phyloP scores from a whole-genome alignment of 2,797 vertebrate species.

The Neoniphon sammara region DNA sequence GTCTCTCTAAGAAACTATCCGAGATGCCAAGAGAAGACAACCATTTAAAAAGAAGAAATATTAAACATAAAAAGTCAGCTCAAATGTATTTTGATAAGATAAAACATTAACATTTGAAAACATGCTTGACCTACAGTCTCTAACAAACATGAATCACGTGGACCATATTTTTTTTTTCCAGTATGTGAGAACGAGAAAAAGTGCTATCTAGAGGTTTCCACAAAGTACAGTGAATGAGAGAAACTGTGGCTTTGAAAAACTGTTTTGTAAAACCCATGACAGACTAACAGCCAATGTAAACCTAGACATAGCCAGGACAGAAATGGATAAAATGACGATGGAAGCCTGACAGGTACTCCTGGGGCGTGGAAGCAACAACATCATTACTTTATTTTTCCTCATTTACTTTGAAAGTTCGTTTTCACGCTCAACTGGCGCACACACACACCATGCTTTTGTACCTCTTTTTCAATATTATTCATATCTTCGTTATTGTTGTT shows the following conservation, averaged over 20 bases:
- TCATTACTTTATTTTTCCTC: conserved; percentile 48
- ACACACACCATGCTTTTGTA: conserved; percentile 39
- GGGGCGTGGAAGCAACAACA: conserved; percentile 48
- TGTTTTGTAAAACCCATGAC: conserved; percentile 62
- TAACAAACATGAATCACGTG: conserved; percentile 69
- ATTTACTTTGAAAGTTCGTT: conserved; percentile 40
- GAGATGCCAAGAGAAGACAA: conserved; percentile 41
- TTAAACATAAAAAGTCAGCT: conserved; percentile 54
- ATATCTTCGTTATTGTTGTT: conserved; percentile 42
- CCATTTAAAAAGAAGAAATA: conserved; percentile 35
- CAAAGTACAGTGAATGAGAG: conserved; percentile 68
- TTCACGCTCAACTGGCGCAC: conserved; percentile 42
- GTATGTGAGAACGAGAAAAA: conserved; percentile 54
- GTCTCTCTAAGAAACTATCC: conserved; percentile 30
- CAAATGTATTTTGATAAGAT: conserved; percentile 41
- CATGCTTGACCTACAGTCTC: conserved; percentile 70
- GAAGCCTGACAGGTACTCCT: conserved; percentile 56
- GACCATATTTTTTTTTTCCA: conserved; percentile 52
- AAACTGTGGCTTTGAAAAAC: conserved; percentile 56
- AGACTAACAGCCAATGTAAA: conserved; percentile 72
- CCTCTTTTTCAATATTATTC: conserved; percentile 31
- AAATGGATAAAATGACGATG: conserved; percentile 49
- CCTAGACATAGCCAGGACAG: conserved; percentile 60
- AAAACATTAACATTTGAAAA: conserved; percentile 60
- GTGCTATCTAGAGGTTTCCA: conserved; percentile 67